Evolutionary conservation across 1,140 invertebrate species (phyloP).

Genomic region (Araneus ventricosus): DNA sequence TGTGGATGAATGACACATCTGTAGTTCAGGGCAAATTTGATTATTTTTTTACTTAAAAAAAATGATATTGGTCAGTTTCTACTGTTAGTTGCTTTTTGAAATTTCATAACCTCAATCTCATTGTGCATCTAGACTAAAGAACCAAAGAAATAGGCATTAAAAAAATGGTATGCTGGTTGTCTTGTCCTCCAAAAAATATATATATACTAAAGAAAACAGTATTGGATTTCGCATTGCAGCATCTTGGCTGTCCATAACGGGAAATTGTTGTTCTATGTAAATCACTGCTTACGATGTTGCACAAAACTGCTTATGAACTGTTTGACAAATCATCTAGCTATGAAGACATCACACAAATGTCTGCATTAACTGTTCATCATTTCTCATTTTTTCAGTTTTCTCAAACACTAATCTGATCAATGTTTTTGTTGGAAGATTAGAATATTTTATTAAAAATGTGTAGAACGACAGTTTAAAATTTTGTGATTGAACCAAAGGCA

Average conservation of each 20-base stretch:
- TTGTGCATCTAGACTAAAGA: slow-evolving; percentile 50
- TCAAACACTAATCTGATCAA: not conserved
- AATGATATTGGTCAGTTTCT: slow-evolving; percentile 67
- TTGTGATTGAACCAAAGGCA: not conserved
- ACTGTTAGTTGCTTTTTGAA: slow-evolving; percentile 69
- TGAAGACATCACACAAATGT: slow-evolving; percentile 29
- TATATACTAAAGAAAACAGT: slow-evolving; percentile 21
- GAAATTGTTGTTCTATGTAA: slow-evolving; percentile 62
- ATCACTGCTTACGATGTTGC: slow-evolving; percentile 71
- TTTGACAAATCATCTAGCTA: slow-evolving; percentile 70
- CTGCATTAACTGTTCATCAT: not conserved
- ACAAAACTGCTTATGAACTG: slow-evolving; percentile 66
- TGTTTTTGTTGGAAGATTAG: slow-evolving; percentile 46
- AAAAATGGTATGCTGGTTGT: slow-evolving; percentile 32
- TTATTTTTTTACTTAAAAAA: slow-evolving; percentile 74
- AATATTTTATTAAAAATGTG: slow-evolving; percentile 42
- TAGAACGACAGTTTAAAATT: not conserved
- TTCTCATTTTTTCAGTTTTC: slow-evolving; percentile 18
- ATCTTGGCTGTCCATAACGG: slow-evolving; percentile 36
- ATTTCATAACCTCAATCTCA: slow-evolving; percentile 47
- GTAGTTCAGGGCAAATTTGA: slow-evolving; percentile 70
- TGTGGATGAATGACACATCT: slow-evolving; percentile 46
- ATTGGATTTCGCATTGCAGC: slow-evolving; percentile 26
- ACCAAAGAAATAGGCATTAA: slow-evolving; percentile 66
- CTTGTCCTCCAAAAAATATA: slow-evolving; percentile 7